Conservation (phyloP, 1,140 invertebrate genomes). For the Eupristina koningsbergeri region DNA sequence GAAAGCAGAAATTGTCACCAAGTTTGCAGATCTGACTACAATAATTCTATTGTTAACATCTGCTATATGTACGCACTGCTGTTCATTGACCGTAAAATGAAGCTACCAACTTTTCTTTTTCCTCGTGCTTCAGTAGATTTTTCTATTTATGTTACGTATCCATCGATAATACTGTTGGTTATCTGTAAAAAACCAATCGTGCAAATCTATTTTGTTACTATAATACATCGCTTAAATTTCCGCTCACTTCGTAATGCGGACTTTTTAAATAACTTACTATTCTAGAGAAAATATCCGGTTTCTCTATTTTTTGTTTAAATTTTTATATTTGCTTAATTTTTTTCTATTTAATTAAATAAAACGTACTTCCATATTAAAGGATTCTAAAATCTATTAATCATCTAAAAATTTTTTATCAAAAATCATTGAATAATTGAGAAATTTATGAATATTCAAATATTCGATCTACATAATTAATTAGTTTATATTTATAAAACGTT, state of each 20-base stretch:
- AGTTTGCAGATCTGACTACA: background rate
- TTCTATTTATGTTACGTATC: background rate
- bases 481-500: no score
- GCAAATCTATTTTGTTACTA: background rate
- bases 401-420: no score
- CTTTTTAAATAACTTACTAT: background rate
- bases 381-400: no score
- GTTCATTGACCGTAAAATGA: constrained; percentile 35
- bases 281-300: background rate
- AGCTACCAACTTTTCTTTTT: constrained; percentile 16
- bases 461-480: no score
- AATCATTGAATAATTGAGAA: no score
- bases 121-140: background rate
- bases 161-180: background rate
- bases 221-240: background rate
- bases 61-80: background rate
- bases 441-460: no score
- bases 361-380: no score
- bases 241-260: background rate
- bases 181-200: constrained; percentile 35
- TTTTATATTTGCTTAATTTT: no score
- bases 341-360: no score
- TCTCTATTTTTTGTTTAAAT: background rate
- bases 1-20: constrained; percentile 5
- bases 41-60: constrained; percentile 6